These are phyloP conservation scores for Tethya wilhelma DNA, from an alignment of 37 sponge, comb jelly and placozoan species.

Conservation along the genomic window DNA sequence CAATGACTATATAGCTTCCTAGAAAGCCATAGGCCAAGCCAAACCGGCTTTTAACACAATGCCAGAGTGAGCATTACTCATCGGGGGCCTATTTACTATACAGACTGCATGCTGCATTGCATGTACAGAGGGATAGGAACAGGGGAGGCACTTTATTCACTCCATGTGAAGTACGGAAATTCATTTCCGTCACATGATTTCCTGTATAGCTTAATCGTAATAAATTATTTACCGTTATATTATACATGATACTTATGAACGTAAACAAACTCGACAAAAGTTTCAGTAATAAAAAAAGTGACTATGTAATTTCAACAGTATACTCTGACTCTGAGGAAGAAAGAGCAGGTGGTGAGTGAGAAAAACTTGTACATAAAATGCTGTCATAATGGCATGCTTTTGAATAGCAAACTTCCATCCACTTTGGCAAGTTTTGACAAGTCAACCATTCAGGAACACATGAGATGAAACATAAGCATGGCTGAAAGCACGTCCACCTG, in stretches of 20 bases:
- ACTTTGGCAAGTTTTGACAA: no score
- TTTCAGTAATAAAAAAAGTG: not conserved
- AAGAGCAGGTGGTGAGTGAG: not conserved
- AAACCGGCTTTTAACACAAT: no score
- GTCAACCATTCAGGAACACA: not conserved
- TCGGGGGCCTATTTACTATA: no score
- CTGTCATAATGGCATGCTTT: not conserved
- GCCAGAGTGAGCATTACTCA: no score
- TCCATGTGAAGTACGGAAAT: not conserved
- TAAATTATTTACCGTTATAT: no score
- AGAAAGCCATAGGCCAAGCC: no score
- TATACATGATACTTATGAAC: not conserved
- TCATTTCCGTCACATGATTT: not conserved
- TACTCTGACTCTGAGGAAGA: not conserved
- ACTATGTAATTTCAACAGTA: not conserved
- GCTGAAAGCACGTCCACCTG: not conserved
- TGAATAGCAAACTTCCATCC: not conserved
- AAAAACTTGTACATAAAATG: not conserved
- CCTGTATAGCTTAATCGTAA: not conserved
- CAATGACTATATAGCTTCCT: no score
- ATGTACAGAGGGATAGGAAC: no score
- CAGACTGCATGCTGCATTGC: no score
- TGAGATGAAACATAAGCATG: not conserved
- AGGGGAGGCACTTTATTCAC: not conserved
- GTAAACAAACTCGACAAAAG: not conserved